Conservation (phyloP, 2,888 invertebrate species). For the Nemotelus pantherinus region DNA sequence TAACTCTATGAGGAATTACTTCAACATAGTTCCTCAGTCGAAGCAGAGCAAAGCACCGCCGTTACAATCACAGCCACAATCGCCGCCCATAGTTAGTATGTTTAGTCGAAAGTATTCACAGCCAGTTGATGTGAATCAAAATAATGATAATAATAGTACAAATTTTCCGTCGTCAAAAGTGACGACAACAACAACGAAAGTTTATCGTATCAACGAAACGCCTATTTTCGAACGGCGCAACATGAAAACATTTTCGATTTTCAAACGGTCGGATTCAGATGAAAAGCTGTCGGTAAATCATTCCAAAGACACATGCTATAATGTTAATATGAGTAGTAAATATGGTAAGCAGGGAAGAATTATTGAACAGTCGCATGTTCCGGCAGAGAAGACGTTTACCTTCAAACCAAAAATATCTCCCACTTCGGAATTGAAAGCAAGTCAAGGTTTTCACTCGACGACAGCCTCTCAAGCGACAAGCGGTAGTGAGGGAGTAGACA, state of each 20-base stretch:
- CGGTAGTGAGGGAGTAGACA: constrained; percentile 5
- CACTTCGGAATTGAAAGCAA: constrained; percentile 51
- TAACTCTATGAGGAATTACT: constrained; percentile 61
- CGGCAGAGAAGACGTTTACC: constrained; percentile 50
- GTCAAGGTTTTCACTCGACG: constrained; percentile 45
- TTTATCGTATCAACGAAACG: constrained; percentile 63
- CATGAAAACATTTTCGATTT: constrained; percentile 49
- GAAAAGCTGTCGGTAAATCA: constrained; percentile 56
- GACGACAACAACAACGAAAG: constrained; percentile 48
- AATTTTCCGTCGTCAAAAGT: constrained; percentile 53
- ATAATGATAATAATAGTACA: constrained; percentile 40
- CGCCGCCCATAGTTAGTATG: constrained; percentile 43
- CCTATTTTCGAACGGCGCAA: constrained; percentile 62
- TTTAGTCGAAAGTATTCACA: constrained; percentile 42
- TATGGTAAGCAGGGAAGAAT: constrained; percentile 10
- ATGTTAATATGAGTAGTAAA: constrained; percentile 19
- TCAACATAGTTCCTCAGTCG: constrained; percentile 52
- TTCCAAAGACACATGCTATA: constrained; percentile 29
- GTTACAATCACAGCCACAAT: not conserved
- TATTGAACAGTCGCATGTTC: constrained; percentile 12
- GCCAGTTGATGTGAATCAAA: constrained; percentile 25
- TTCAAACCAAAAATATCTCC: constrained; percentile 53
- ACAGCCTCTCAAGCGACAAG: not conserved
- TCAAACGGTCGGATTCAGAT: constrained; percentile 58
- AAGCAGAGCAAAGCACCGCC: not conserved